Evolutionary conservation across 2,797 vertebrate genomes (phyloP).

Genomic region (Harpagifer antarcticus): DNA sequence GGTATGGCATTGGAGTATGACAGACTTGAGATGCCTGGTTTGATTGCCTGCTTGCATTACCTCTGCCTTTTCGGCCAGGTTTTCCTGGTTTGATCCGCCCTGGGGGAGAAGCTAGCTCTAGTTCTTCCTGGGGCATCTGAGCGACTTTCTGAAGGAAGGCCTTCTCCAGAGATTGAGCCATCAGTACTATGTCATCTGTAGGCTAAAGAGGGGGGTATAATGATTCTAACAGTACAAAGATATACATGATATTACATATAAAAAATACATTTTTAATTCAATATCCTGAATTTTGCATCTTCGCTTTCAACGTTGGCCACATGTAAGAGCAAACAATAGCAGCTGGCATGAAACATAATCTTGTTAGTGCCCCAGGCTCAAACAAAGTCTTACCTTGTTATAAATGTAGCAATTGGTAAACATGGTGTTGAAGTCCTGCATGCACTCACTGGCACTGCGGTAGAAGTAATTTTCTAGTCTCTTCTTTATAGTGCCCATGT

Average conservation of each 20-base stretch:
- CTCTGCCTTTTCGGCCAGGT: constrained; percentile 84
- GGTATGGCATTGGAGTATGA: too few species aligned
- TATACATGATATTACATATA: too few species aligned
- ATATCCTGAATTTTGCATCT: not conserved
- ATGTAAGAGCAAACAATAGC: not conserved
- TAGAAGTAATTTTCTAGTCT: constrained; percentile 93
- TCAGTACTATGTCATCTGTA: constrained; percentile 94
- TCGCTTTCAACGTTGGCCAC: not conserved
- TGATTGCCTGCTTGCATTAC: constrained; percentile 33
- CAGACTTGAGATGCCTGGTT: not conserved
- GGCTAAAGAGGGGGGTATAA: constrained; percentile 77
- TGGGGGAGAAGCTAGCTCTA: constrained; percentile 88
- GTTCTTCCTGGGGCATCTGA: constrained; percentile 94
- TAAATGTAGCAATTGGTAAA: constrained; percentile 98
- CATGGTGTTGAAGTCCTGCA: constrained; percentile 99
- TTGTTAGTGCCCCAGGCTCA: not conserved
- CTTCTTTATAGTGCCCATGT: constrained; percentile 95
- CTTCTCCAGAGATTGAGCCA: constrained; percentile 97
- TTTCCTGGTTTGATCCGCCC: constrained; percentile 89
- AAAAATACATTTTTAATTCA: not conserved
- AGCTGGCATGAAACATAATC: not conserved
- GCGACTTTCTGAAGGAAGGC: constrained; percentile 96
- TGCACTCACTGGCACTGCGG: constrained; percentile 92
- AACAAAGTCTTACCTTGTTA: constrained; percentile 88
- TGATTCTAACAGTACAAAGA: not conserved